Percentiles rank a stretch among this genome's conserved stretches.
These are phyloP conservation scores for Belonocnema kinseyi DNA, from an alignment of 1,140 invertebrate genomes.

Conservation along the genomic window DNA sequence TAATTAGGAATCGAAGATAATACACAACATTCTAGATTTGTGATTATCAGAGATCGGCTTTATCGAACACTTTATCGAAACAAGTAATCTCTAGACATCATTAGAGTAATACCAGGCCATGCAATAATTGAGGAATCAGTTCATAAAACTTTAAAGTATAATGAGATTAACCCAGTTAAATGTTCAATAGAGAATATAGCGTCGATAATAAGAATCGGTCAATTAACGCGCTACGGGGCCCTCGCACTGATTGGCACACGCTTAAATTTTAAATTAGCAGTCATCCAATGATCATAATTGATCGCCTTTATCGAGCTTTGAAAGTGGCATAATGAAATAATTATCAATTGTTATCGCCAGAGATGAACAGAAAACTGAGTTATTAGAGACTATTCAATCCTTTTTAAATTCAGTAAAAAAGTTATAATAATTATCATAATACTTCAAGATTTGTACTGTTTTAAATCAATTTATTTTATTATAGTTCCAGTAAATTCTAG, in stretches of 20 bases:
- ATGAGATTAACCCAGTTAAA: neutral
- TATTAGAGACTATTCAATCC: no score
- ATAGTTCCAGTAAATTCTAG: no score
- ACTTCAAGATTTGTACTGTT: no score
- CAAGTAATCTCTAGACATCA: neutral
- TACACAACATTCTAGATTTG: no score
- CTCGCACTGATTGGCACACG: constrained; percentile 47
- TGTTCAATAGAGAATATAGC: neutral
- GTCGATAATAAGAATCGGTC: constrained; percentile 27
- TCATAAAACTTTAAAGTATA: neutral
- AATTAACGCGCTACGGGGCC: constrained; percentile 18
- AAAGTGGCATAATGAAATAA: constrained; percentile 39
- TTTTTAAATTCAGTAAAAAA: no score
- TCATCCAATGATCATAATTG: constrained; percentile 34
- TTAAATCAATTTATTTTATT: no score
- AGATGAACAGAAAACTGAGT: no score
- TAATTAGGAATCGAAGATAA: no score
- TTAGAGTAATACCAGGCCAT: neutral
- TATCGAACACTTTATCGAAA: neutral
- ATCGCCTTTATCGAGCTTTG: constrained; percentile 37
- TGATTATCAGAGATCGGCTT: no score
- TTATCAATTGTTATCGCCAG: constrained; percentile 8
- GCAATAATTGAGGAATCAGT: neutral
- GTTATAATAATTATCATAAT: no score
- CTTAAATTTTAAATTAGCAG: constrained; percentile 31